phyloP scores from a whole-genome alignment of 2,888 invertebrate genomes.

The Chironomus riparius region DNA sequence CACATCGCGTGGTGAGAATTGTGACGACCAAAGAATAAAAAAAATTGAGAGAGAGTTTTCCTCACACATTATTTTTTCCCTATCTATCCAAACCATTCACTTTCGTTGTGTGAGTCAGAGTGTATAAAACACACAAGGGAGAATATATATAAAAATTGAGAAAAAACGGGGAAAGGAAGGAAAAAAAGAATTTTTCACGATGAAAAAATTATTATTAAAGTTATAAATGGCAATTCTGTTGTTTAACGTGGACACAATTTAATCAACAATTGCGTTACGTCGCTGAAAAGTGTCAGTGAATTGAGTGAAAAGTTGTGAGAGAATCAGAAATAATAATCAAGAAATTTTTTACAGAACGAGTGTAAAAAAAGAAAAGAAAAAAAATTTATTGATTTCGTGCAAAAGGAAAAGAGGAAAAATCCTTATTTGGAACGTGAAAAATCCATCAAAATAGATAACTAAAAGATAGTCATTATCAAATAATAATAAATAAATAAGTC shows the following conservation, averaged over 20 bases:
- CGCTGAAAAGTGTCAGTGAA: conserved; percentile 6
- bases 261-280: not conserved
- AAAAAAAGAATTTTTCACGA: conserved; percentile 5
- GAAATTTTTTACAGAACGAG: not conserved
- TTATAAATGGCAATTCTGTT: conserved; percentile 14
- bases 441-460: conserved; percentile 15
- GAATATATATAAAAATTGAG: not conserved
- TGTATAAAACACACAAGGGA: not conserved
- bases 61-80: not conserved
- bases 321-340: not conserved
- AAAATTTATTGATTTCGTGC: conserved; percentile 21
- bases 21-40: not conserved
- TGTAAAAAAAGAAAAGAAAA: conserved; percentile 2
- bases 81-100: not conserved
- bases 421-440: conserved; percentile 15
- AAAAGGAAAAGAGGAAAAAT: conserved; percentile 1
- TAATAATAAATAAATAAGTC: not conserved
- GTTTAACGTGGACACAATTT: conserved; percentile 2
- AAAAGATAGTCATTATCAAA: not conserved
- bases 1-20: no score
- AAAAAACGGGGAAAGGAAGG: not conserved
- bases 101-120: not conserved
- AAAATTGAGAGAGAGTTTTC: not conserved
- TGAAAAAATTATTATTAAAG: conserved; percentile 8
- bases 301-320: not conserved